Conservation (phyloP, 2,797 vertebrate genomes). For the Pseudochirops cupreus region DNA sequence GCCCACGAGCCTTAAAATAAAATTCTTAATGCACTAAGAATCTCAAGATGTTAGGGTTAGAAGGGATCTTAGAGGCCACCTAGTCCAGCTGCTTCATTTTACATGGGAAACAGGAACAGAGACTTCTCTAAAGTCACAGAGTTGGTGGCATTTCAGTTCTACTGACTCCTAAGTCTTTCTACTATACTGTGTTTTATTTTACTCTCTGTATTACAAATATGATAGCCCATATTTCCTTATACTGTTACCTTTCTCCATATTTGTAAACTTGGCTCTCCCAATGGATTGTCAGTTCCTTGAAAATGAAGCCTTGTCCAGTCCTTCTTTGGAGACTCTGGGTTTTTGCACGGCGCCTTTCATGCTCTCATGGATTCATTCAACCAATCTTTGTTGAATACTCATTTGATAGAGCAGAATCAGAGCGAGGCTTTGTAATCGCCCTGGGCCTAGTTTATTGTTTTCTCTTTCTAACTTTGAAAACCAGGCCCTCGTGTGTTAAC, state of each 20-base stretch:
- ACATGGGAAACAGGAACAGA: background rate
- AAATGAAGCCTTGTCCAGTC: background rate
- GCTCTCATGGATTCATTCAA: background rate
- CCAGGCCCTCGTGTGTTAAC: background rate
- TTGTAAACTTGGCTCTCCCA: background rate
- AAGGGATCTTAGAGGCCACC: background rate
- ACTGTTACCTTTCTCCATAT: background rate
- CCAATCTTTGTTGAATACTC: background rate
- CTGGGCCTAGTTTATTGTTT: background rate
- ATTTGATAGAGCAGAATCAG: background rate
- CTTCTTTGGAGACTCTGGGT: background rate
- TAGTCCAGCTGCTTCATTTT: background rate
- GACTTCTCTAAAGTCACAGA: background rate
- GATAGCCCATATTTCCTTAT: background rate
- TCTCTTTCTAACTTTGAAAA: background rate
- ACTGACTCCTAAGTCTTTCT: background rate
- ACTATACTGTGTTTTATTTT: background rate
- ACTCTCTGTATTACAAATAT: background rate
- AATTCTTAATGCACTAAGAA: background rate
- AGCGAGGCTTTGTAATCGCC: background rate
- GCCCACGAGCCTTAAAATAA: background rate
- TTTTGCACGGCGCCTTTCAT: background rate
- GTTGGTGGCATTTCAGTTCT: background rate
- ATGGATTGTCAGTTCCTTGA: background rate
- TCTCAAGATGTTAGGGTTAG: background rate